Percentiles rank a stretch among this genome's conserved stretches.
Evolutionary conservation across 2,113 vertebrate species (phyloP).

Genomic region (Pteropus alecto): DNA sequence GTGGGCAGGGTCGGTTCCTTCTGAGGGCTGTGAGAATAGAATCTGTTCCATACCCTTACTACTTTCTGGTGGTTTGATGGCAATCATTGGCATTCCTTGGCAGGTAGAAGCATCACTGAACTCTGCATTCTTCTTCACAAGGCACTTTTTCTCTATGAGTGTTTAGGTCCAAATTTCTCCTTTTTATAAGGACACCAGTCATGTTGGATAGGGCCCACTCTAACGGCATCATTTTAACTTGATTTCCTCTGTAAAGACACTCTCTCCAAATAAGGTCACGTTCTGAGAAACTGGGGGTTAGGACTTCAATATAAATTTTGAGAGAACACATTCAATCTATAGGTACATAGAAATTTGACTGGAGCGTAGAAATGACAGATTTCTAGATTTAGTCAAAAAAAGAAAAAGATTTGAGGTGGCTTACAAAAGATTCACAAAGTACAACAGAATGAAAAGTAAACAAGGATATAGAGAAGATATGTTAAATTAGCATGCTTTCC

Average conservation of each 20-base stretch:
- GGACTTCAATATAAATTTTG: neutral
- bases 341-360: neutral
- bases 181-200: neutral
- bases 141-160: neutral
- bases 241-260: neutral
- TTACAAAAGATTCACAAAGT: neutral
- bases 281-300: neutral
- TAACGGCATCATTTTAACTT: neutral
- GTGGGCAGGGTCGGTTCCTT: neutral
- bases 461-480: neutral
- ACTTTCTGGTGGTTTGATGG: neutral
- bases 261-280: neutral
- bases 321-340: neutral
- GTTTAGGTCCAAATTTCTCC: neutral
- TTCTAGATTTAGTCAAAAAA: neutral
- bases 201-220: neutral
- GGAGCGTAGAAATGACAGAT: neutral
- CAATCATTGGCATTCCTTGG: neutral
- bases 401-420: neutral
- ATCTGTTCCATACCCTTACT: neutral
- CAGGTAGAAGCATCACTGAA: neutral
- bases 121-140: neutral
- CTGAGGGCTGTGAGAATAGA: neutral
- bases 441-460: neutral
- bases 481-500: neutral